These are phyloP conservation scores for Platysternon megacephalum DNA, from an alignment of 2,113 vertebrate genomes.

Conservation along the genomic window DNA sequence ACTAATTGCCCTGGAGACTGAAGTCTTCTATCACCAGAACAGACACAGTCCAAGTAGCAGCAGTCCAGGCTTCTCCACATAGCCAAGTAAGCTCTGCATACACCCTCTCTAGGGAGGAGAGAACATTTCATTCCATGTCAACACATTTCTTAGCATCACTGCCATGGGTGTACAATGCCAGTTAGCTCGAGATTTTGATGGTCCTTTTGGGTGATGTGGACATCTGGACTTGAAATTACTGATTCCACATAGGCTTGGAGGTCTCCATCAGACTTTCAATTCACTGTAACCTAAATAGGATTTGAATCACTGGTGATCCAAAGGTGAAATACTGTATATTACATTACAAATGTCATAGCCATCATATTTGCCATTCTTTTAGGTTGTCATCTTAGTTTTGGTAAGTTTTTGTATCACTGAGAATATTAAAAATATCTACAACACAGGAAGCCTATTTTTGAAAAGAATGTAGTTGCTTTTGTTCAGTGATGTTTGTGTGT, in stretches of 20 bases:
- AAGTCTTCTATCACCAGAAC: not conserved
- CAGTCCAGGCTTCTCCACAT: not conserved
- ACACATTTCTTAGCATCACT: not conserved
- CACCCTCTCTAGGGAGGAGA: not conserved
- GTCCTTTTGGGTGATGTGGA: not conserved
- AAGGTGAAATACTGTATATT: not conserved
- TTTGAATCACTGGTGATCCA: not conserved
- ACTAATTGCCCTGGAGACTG: not conserved
- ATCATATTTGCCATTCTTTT: not conserved
- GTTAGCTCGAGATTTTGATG: not conserved
- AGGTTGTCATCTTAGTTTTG: not conserved
- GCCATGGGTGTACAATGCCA: not conserved
- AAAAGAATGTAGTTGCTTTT: not conserved
- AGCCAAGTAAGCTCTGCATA: not conserved
- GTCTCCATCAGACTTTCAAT: not conserved
- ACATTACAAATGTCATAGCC: not conserved
- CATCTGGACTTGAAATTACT: not conserved
- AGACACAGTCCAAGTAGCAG: not conserved
- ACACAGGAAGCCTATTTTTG: not conserved
- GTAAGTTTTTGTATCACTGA: not conserved
- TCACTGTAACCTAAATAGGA: not conserved
- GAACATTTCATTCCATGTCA: not conserved
- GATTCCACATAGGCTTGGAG: fast-evolving
- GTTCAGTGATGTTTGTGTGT: not conserved
- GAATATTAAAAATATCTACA: not conserved